A percentile compares a stretch with the other conserved stretches of the same genome.
Conservation (phyloP, 2,113 vertebrate genomes). For the Takifugu flavidus region DNA sequence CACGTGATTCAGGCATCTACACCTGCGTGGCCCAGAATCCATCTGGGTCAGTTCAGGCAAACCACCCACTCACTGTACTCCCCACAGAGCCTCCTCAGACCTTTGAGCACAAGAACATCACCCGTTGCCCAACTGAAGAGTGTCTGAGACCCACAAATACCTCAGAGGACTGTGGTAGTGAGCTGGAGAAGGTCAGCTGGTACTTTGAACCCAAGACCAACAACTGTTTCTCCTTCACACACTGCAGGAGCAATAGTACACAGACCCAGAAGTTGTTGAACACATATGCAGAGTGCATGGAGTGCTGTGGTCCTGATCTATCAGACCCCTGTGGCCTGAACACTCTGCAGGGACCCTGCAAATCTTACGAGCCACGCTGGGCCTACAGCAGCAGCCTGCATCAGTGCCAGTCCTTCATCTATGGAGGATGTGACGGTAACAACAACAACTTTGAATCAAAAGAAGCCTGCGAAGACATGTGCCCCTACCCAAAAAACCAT, state of each 20-base stretch:
- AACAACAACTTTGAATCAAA: constrained; percentile 95
- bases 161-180: constrained; percentile 80
- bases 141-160: constrained; percentile 82
- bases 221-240: constrained; percentile 88
- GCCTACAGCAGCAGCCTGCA: constrained; percentile 82
- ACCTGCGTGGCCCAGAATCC: constrained; percentile 86
- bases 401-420: constrained; percentile 93
- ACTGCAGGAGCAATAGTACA: constrained; percentile 69
- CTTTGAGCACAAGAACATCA: constrained; percentile 73
- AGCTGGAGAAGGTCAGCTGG: constrained; percentile 84
- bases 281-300: constrained; percentile 84
- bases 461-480: constrained; percentile 89
- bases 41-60: constrained; percentile 77
- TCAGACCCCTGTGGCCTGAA: constrained; percentile 84
- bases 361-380: constrained; percentile 90
- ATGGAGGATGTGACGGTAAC: constrained; percentile 90
- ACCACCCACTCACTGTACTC: constrained; percentile 84
- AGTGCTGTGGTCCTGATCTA: constrained; percentile 84
- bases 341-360: constrained; percentile 89
- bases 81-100: constrained; percentile 60
- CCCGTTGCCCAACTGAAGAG: constrained; percentile 77
- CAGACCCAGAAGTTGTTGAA: constrained; percentile 79
- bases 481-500: constrained; percentile 85
- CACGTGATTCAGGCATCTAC: constrained; percentile 85
- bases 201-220: constrained; percentile 88